Base-by-base conservation (phyloP, 2,797 vertebrate genomes). In the Muraenolepis orangiensis region DNA sequence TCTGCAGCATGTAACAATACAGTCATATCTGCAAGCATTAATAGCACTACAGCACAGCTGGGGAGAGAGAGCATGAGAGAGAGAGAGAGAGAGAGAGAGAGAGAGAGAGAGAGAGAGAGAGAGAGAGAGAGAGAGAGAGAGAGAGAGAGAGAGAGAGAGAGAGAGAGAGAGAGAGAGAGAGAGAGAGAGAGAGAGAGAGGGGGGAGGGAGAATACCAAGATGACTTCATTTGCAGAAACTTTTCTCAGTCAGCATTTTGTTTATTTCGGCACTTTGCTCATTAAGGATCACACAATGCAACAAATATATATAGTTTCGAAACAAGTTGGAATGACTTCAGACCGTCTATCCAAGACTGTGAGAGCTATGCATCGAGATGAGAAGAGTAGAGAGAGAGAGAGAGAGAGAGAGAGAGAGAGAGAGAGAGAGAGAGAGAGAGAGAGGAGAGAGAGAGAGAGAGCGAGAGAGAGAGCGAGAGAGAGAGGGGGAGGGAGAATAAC, bases 141-240 rank as follows among this genome's bases (percentile, higher is more conserved):
- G 51, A 5, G 10, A 64, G 57, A 64, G 42, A 51, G 42, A 51
- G 42, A 51, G 42, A 51, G 42, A 51, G 18, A 51, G 18, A 51
- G 18, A 51, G 42, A 20, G 2, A 4, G 13, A 51, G 57, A 64
- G 8, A 20, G 2, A 14, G 66, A 67, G 51, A 5, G 10, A 64
- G 57, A 64, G 42, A 51, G 42, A 51, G 42, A 51, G 42, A 51
- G 42, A 51, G 18, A 51, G 18, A 51, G 18, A 51, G 42, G 13
- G 2, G 2, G 13, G 57, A 64, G 8, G 30, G 2, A 14, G 66
- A 67, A 6, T 16, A 67, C 30, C 66, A 68, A 81, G 77, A 76
- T 23, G 8, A 80, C 79, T 83, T 79, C 80, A 78, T 81, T 72
- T 83, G 81, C 84, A 78, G 74, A 74, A 85, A 74, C 68, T 77